Conservation (phyloP, 2,888 invertebrate genomes). For the Leptothorax acervorum region DNA sequence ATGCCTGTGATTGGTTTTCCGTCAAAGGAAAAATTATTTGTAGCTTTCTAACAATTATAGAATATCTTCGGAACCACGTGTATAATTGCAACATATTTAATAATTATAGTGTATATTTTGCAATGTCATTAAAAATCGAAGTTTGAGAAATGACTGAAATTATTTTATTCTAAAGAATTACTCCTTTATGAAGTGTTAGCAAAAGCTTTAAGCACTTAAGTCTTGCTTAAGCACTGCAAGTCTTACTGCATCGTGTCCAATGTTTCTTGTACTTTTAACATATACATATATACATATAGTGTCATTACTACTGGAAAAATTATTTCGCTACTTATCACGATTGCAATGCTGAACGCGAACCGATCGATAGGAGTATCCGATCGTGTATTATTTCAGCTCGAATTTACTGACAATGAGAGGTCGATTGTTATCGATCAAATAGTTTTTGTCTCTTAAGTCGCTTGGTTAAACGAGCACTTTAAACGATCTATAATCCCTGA, state of each 20-base stretch:
- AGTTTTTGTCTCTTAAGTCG: conserved; percentile 1
- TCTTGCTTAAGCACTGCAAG: no score
- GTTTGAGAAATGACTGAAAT: background rate
- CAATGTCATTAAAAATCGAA: background rate
- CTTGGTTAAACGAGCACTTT: background rate
- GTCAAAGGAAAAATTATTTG: background rate
- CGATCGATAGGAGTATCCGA: background rate
- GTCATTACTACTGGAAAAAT: conserved; percentile 1
- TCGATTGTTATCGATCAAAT: background rate
- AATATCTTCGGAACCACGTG: background rate
- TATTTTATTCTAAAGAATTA: background rate
- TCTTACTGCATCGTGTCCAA: background rate
- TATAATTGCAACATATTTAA: background rate
- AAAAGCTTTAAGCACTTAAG: background rate
- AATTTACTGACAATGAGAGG: background rate
- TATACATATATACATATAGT: no score
- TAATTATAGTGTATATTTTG: background rate
- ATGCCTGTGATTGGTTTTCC: background rate
- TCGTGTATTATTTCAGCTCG: conserved; percentile 7
- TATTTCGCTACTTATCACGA: background rate
- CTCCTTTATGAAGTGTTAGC: background rate
- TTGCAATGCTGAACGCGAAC: background rate
- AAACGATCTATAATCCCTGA: background rate
- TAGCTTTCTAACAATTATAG: background rate
- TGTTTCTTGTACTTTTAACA: background rate